phyloP scores from a whole-genome alignment of 2,797 vertebrate genomes.

The Chelidonichthys spinosus region DNA sequence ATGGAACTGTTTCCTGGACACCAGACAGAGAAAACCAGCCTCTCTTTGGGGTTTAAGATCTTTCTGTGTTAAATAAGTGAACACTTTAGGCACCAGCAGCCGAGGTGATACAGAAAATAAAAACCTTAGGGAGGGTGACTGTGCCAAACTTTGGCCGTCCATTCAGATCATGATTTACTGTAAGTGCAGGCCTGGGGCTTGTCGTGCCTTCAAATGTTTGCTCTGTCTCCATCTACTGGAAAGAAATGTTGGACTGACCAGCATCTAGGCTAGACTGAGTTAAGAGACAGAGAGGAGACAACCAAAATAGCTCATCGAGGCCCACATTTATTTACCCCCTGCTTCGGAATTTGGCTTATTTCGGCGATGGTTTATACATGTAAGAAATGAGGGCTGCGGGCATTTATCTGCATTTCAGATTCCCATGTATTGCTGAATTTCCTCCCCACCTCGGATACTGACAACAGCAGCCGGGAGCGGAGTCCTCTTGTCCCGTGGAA shows the following conservation, averaged over 20 bases:
- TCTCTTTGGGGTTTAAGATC: conserved; percentile 3
- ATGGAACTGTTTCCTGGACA: conserved; percentile 50
- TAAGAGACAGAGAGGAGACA: conserved; percentile 71
- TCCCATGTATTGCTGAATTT: conserved; percentile 51
- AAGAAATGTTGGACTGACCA: conserved; percentile 51
- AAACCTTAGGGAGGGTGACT: conserved; percentile 24
- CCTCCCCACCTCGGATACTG: conserved; percentile 60
- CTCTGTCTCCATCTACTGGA: conserved; percentile 83
- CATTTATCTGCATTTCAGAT: conserved; percentile 42
- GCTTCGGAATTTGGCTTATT: conserved; percentile 30
- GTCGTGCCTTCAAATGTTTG: conserved; percentile 51
- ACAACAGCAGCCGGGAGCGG: conserved; percentile 65
- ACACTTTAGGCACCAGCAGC: conserved; percentile 9
- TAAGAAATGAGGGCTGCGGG: conserved; percentile 45
- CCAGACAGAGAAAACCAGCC: conserved; percentile 21
- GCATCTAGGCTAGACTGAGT: conserved; percentile 73
- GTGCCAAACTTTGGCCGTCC: conserved; percentile 34
- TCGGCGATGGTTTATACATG: conserved; percentile 24
- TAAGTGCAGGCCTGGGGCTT: conserved; percentile 47
- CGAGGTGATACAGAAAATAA: conserved; percentile 10
- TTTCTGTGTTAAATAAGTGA: conserved; percentile 27
- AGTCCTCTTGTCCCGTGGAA: conserved; percentile 73
- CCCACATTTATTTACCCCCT: conserved; percentile 48
- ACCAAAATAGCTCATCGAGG: conserved; percentile 68
- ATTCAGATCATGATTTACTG: conserved; percentile 32